phyloP scores from a whole-genome alignment of 1,140 invertebrate species.

The Penaeus vannamei region DNA sequence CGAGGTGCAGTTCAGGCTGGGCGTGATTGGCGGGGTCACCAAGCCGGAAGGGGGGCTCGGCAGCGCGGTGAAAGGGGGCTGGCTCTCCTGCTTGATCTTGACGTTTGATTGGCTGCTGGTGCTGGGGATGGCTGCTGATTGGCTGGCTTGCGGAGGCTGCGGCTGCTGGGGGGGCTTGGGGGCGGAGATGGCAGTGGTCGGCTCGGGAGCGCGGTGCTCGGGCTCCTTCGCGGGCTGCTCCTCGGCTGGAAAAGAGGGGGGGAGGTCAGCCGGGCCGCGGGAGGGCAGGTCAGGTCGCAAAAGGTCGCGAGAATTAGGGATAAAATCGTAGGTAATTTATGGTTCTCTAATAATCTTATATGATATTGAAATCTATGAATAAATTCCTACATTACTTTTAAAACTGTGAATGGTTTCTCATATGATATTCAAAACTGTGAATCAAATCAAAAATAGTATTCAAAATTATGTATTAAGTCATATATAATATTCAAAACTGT shows the following conservation, averaged over 20 bases:
- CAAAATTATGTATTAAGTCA: too few species aligned
- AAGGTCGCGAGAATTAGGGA: not conserved
- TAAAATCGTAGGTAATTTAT: not conserved
- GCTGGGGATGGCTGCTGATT: constrained; percentile 45
- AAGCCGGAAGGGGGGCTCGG: constrained; percentile 42
- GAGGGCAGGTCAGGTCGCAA: not conserved
- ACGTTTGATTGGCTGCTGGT: constrained; percentile 58
- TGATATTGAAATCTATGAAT: too few species aligned
- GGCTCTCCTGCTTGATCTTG: constrained; percentile 62
- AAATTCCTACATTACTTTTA: too few species aligned
- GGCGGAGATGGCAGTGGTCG: constrained; percentile 11
- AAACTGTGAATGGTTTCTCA: too few species aligned
- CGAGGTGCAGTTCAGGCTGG: constrained; percentile 59
- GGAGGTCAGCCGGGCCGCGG: not conserved
- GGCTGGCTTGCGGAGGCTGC: constrained; percentile 21
- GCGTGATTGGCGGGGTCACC: constrained; percentile 52
- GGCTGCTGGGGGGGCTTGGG: not conserved
- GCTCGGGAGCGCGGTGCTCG: constrained; percentile 40
- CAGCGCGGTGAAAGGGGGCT: constrained; percentile 48
- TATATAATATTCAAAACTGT: too few species aligned
- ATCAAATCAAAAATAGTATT: too few species aligned
- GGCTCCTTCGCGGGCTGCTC: constrained; percentile 45
- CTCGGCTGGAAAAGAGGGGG: not conserved
- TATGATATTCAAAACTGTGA: too few species aligned
- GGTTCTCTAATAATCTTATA: too few species aligned